These are phyloP conservation scores for Phengaris alcon DNA, from an alignment of 2,888 invertebrate species.

Conservation along the genomic window DNA sequence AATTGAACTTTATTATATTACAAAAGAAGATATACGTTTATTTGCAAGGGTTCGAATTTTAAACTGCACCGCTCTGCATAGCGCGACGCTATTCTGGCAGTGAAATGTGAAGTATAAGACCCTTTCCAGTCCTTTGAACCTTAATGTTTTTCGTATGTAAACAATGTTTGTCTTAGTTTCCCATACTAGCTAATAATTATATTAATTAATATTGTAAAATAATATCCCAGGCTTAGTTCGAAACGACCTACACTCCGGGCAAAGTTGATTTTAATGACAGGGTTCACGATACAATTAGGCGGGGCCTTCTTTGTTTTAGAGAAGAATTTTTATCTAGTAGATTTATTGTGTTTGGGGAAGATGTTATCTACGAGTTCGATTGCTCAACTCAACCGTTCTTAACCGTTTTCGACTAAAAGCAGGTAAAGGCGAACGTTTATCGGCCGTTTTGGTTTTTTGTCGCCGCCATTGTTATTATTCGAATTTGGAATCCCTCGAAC, in stretches of 20 bases:
- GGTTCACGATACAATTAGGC: slow-evolving; percentile 70
- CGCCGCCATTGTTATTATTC: slow-evolving; percentile 69
- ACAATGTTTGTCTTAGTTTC: slow-evolving; percentile 37
- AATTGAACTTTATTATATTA: no score
- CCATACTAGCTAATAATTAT: slow-evolving; percentile 39
- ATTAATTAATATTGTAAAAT: slow-evolving; percentile 42
- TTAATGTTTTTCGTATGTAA: slow-evolving; percentile 16
- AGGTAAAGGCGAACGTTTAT: slow-evolving; percentile 73
- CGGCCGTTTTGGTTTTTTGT: slow-evolving; percentile 74
- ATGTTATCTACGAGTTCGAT: slow-evolving; percentile 66
- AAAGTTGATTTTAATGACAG: slow-evolving; percentile 63
- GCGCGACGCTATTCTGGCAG: no score
- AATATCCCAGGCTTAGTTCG: slow-evolving; percentile 40
- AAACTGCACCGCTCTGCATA: background rate
- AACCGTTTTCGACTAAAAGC: slow-evolving; percentile 52
- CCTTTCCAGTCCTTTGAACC: background rate
- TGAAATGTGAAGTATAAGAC: background rate
- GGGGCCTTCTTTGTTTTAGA: slow-evolving; percentile 58
- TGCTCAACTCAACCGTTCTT: slow-evolving; percentile 50
- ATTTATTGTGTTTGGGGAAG: slow-evolving; percentile 75
- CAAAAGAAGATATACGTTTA: no score
- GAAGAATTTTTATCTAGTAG: slow-evolving; percentile 68
- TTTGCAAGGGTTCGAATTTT: no score
- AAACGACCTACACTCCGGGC: slow-evolving; percentile 44
- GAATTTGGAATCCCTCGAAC: slow-evolving; percentile 70